Base-by-base conservation (phyloP, 2,888 invertebrate genomes). In the Melanchra persicariae region DNA sequence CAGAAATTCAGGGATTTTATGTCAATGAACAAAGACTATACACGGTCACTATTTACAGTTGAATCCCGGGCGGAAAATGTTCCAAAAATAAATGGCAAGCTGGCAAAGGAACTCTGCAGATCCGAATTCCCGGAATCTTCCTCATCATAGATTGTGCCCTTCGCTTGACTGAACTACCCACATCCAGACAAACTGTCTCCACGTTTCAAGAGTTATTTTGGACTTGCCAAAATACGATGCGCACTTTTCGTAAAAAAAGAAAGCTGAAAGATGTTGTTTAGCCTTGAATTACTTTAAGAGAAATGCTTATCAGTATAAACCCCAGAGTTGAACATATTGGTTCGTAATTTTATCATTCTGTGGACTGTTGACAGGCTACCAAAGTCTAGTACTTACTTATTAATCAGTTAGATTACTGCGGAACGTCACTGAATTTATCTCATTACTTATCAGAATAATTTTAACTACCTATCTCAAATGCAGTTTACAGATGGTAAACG, bases 171-270 rank as follows among this genome's bases (percentile, higher is more conserved):
- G 2, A 4, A 60, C 43, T 22, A 10, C 40, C 57, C 47, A 69
- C 57, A 61, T 19, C 26, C 40, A 43, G 43, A 49, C 30, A 57
- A 17, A 69, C 4, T 24, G 59, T 59, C 66, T n/a, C 61, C 12
- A 47, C 15, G 12, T 37, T 49, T 47, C 12, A 40, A 22, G 37
- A 57, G 45, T 22, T 74, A 78, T 77, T 78, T 57, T 73, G n/a
- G 22, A 26, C 64, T 68, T 47, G 52, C 57, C 55, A 70, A 76
- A 67, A 43, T 10, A 22, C 34, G 15, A 55, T 10, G 70, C 77
- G 63, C 60, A 51, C 6, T 49, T 60, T 9, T 24, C 51, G 10
- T 12, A 65, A 9, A 49, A n/a, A n/a, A 43, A 61, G 15, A 26
- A 61, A 26, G 0, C n/a, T 40, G 30, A 30, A 30, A 6, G 2